Conservation (phyloP, 23 tunicate species). For the Aplidium turbinatum region DNA sequence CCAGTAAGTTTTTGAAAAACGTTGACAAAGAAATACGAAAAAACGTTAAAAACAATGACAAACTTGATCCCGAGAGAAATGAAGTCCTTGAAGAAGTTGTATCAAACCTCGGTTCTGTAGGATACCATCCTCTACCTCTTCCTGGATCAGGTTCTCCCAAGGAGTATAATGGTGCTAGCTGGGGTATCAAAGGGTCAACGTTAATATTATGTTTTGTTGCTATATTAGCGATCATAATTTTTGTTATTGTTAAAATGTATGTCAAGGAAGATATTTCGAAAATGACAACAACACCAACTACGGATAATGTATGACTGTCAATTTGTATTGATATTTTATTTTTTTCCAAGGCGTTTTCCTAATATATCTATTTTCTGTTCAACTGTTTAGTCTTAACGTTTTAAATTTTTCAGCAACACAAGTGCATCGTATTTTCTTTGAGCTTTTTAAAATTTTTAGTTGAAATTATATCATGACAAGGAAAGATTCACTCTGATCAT, state of each 20-base stretch:
- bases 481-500: too few species aligned
- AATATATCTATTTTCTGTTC: too few species aligned
- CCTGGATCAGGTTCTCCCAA: conserved; percentile 14
- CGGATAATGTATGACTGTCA: too few species aligned
- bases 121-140: conserved; percentile 55
- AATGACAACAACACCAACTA: too few species aligned
- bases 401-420: too few species aligned
- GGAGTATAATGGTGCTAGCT: conserved; percentile 76
- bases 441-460: too few species aligned
- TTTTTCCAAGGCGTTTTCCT: too few species aligned
- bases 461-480: too few species aligned
- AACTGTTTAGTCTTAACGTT: too few species aligned
- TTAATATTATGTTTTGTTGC: conserved; percentile 58
- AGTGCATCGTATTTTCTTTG: too few species aligned
- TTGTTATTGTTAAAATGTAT: conserved; percentile 14
- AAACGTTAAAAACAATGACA: conserved; percentile 63
- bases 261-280: too few species aligned
- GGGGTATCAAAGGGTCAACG: conserved; percentile 80
- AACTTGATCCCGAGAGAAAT: conserved; percentile 38
- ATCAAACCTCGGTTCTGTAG: conserved; percentile 68
- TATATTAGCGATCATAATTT: conserved; percentile 33
- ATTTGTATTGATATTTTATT: too few species aligned
- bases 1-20: conserved; percentile 63
- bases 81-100: conserved; percentile 80
- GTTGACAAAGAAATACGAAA: conserved; percentile 84